Base-by-base conservation (phyloP, 1,140 invertebrate species). In the Dendroctonus ponderosae region DNA sequence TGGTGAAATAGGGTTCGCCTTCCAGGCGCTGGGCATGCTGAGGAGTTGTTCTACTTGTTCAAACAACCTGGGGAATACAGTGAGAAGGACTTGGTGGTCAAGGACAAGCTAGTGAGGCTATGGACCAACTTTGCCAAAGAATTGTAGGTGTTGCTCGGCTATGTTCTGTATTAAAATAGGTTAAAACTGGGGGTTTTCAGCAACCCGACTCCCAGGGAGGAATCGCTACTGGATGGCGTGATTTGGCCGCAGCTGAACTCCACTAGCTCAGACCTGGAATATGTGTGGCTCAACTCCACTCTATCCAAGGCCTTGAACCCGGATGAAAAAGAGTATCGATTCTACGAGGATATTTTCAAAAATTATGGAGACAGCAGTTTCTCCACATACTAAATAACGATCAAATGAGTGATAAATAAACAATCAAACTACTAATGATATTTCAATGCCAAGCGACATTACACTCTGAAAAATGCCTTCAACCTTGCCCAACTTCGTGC, bases 61-160 rank as follows among this genome's bases (percentile, higher is more conserved):
- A 48, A 15, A 38, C 44, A 54, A 44, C 12, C 48, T 48, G 60
- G 39, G 2, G 42, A 59, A 6, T 53, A 56, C 51, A 63, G 43
- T 50, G 41, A 51, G 6, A 43, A 56, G 14, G 66, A 68, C 26
- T 7, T 56, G 42, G 52, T 68, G 26, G 60, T 54, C 5, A 7
- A 52, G 9, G 26, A 15, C 26, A 61, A 53, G 6, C 41, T 68
- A 48, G 48, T 58, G 9, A 62, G 46, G 46, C 44, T 68, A 38
- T 68, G 66, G 66, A 68, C 66, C 7, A 68, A 68, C 49, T 68
- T 68, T 52, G 66, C 60, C 12, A 68, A 48, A 56, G 8, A 5
- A 49, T 59, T 59, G 66, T 68, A 52, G 56, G 49, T 50, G 6
- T 26, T 12, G 12, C 11, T 41, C 37, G 26, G 3, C 9, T 15